Conservation (phyloP, 1,140 invertebrate species). For the Teleogryllus occipitalis region DNA sequence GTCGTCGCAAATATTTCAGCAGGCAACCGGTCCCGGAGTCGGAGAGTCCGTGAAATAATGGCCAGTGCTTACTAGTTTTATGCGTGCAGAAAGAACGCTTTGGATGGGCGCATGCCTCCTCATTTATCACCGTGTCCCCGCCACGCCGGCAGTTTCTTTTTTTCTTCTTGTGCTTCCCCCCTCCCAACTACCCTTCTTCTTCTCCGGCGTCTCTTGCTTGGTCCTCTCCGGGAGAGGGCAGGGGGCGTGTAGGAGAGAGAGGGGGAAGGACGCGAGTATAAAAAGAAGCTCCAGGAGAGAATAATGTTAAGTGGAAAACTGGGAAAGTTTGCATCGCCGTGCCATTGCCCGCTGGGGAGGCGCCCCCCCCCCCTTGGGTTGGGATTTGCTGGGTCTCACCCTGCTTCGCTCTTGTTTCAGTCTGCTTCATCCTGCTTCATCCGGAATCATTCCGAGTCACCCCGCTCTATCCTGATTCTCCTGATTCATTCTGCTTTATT, state of each 20-base stretch:
- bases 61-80: conserved; percentile 9
- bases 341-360: neutral
- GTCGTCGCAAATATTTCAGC: conserved; percentile 15
- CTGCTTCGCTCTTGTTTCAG: too few species aligned
- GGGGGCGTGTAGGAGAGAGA: neutral
- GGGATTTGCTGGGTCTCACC: too few species aligned
- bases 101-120: conserved; percentile 7
- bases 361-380: too few species aligned
- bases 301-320: neutral
- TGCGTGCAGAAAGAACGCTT: conserved; percentile 20
- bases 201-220: neutral
- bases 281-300: neutral
- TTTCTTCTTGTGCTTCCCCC: neutral
- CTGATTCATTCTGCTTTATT: neutral
- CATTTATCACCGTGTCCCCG: neutral
- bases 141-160: neutral
- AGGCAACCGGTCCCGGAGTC: neutral
- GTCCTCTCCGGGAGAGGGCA: neutral
- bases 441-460: neutral
- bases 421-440: neutral
- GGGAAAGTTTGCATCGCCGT: neutral
- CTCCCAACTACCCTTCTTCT: neutral
- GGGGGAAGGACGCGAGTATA: neutral
- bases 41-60: conserved; percentile 15
- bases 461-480: neutral